A percentile compares a stretch with the other conserved stretches of the same genome.
Conservation (phyloP, 2,113 vertebrate genomes). For the Channa maculata region DNA sequence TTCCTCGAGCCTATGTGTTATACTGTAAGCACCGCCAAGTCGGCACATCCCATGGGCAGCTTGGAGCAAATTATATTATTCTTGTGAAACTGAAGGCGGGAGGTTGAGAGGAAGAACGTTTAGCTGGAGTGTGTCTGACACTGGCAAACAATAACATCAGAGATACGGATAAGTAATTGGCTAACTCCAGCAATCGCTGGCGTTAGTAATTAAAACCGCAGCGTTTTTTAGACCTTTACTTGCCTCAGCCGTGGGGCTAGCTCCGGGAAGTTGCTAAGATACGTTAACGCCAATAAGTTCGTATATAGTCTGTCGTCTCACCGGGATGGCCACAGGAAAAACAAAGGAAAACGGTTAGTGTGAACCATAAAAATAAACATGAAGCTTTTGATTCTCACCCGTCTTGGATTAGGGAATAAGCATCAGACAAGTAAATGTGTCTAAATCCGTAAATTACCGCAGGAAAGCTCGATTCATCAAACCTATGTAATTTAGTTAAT, state of each 20-base stretch:
- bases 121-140: background rate
- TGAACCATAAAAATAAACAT: no score
- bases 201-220: no score
- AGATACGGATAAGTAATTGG: background rate
- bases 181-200: accelerated
- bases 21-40: slow-evolving; percentile 33
- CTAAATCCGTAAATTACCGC: no score
- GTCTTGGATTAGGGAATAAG: no score
- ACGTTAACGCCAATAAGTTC: no score
- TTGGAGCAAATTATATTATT: accelerated
- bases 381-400: no score
- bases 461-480: background rate
- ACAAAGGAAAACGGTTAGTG: slow-evolving; percentile 29
- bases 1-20: accelerated
- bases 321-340: slow-evolving; percentile 54
- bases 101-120: slow-evolving; percentile 47
- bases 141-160: background rate
- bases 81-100: slow-evolving; percentile 56
- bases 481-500: background rate
- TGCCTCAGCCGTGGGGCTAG: no score
- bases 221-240: no score
- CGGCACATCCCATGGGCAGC: accelerated
- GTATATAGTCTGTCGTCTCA: no score
- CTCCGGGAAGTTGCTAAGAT: no score
- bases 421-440: no score